These are phyloP conservation scores for Cheilosia scutellata DNA, from an alignment of 2,888 invertebrate species.

Conservation along the genomic window DNA sequence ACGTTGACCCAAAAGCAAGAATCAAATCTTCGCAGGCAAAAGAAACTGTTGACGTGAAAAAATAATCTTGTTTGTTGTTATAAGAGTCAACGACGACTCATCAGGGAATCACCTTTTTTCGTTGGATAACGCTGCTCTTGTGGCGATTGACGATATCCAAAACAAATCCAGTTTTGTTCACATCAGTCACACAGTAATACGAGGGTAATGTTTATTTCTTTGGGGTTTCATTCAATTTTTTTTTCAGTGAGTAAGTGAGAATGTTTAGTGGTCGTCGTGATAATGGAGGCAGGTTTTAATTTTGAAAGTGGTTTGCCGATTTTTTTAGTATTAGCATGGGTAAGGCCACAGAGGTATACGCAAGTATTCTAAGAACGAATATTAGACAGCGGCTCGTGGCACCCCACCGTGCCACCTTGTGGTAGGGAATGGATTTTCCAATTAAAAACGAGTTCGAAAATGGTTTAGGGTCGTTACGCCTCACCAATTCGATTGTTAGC, in stretches of 20 bases:
- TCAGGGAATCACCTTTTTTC: constrained; percentile 69
- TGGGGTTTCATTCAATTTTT: constrained; percentile 39
- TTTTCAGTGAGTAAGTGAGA: constrained; percentile 44
- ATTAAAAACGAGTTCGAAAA: constrained; percentile 59
- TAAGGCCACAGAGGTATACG: constrained; percentile 51
- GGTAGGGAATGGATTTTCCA: constrained; percentile 51
- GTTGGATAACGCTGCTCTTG: constrained; percentile 30
- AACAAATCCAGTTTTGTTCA: constrained; percentile 62
- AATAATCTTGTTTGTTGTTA: constrained; percentile 7
- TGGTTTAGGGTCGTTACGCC: constrained; percentile 65
- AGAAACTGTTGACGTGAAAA: constrained; percentile 5
- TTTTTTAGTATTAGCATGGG: constrained; percentile 21
- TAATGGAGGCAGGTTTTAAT: constrained; percentile 68
- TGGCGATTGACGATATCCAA: constrained; percentile 17
- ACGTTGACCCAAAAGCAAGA: constrained; percentile 40
- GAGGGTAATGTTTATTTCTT: constrained; percentile 50
- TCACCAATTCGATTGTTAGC: constrained; percentile 42
- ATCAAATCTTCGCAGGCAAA: constrained; percentile 31
- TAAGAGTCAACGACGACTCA: constrained; percentile 51
- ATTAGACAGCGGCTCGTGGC: constrained; percentile 12
- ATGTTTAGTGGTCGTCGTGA: constrained; percentile 39
- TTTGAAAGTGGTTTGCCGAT: constrained; percentile 71
- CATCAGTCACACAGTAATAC: constrained; percentile 27
- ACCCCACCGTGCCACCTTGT: not conserved
- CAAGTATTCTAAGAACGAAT: constrained; percentile 46